Conservation (phyloP, 2,888 invertebrate species). For the Drosophila affinis region DNA sequence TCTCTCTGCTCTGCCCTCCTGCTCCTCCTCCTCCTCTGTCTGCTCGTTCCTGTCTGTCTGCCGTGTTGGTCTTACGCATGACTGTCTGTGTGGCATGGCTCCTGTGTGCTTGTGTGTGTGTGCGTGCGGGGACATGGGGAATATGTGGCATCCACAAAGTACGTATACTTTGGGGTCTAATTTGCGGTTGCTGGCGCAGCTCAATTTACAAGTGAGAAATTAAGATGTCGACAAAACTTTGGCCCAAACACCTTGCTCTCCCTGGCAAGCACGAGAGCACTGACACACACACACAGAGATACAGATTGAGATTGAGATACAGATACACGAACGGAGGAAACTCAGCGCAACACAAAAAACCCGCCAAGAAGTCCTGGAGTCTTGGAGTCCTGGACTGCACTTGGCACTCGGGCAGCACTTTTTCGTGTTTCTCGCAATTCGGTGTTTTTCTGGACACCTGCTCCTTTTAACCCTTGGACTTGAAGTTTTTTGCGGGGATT, state of each 20-base stretch:
- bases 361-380: conserved; percentile 54
- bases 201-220: conserved; percentile 79
- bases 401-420: conserved; percentile 37
- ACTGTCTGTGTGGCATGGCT: conserved; percentile 21
- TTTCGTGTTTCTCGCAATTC: neutral
- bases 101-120: conserved; percentile 4
- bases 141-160: conserved; percentile 72
- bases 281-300: conserved; percentile 1
- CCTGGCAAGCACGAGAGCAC: too few relatives aligned
- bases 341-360: conserved; percentile 19
- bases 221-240: conserved; percentile 77
- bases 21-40: neutral
- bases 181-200: conserved; percentile 74
- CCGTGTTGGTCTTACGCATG: conserved; percentile 50
- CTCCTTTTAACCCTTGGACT: neutral
- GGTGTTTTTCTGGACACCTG: neutral
- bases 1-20: too few relatives aligned
- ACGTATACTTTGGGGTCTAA: conserved; percentile 78
- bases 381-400: conserved; percentile 61
- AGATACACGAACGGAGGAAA: neutral
- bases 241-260: conserved; percentile 61
- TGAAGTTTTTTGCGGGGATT: neutral
- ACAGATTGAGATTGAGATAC: conserved; percentile 29
- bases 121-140: conserved; percentile 12
- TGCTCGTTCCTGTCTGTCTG: conserved; percentile 11